Conservation (phyloP, 2,888 invertebrate species). For the Ectemnius continuus region DNA sequence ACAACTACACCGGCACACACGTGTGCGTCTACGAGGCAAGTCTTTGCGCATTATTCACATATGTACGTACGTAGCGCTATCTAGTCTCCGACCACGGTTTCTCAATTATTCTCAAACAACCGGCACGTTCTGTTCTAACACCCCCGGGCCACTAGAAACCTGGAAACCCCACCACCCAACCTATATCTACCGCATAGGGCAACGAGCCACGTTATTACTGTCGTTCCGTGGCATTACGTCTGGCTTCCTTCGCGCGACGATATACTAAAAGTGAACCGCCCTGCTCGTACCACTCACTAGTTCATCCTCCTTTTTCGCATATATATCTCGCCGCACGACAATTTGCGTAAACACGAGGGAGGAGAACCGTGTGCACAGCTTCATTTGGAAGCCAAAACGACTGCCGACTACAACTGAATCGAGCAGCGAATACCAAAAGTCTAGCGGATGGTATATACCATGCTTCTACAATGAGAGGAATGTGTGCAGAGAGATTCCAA, state of each 20-base stretch:
- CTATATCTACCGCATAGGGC: slow-evolving; percentile 32
- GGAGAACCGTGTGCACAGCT: too few relatives aligned
- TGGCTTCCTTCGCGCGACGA: slow-evolving; percentile 35
- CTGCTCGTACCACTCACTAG: too few relatives aligned
- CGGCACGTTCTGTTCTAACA: slow-evolving; percentile 63
- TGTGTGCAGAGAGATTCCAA: too few relatives aligned
- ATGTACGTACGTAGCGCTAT: slow-evolving; percentile 42
- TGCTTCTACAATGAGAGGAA: too few relatives aligned
- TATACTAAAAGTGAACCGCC: not conserved
- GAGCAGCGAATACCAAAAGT: not conserved
- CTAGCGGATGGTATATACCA: not conserved
- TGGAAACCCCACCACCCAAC: not conserved
- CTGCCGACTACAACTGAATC: not conserved
- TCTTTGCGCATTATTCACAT: slow-evolving; percentile 57
- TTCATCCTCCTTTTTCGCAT: too few relatives aligned
- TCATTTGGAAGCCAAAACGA: not conserved
- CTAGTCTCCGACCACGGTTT: slow-evolving; percentile 49
- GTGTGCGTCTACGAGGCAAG: slow-evolving; percentile 3
- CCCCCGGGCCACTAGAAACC: slow-evolving; percentile 54
- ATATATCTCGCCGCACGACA: not conserved
- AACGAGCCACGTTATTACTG: slow-evolving; percentile 59
- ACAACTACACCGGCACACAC: not conserved
- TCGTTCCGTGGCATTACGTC: slow-evolving; percentile 50
- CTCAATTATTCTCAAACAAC: slow-evolving; percentile 72
- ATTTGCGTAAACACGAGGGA: too few relatives aligned